Base-by-base conservation (phyloP, 2,888 invertebrate species). In the Pachymerium ferrugineum region DNA sequence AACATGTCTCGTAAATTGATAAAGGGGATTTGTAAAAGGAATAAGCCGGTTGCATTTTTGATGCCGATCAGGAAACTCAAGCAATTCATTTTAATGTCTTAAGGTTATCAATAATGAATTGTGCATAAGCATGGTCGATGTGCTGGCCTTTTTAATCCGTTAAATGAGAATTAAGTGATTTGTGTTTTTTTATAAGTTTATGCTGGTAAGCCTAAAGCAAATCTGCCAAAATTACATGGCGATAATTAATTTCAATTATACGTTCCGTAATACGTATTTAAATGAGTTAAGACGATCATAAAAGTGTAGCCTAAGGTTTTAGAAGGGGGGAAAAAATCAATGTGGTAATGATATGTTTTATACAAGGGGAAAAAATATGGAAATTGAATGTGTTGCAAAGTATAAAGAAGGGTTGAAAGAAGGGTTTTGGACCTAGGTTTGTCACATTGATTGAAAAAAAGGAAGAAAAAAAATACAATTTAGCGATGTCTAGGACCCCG, bases 1-100 rank as follows among this genome's bases (percentile, higher is more conserved):
- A 47, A 47, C 47, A 47, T 47, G 47, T 47, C 47, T 47, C 47
- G 47, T 47, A 47, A 47, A 47, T 47, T 47, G 47, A 47, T 47
- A 47, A 47, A 47, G 47, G 19, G 47, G 47, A 47, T 47, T 47
- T 47, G 47, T 22, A 47, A 42, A n/a, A 16, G 19, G 16, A 47
- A 47, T 47, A 2, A 22, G 47, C 47, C 22, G 16, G 16, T 16
- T 47, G 47, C 16, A 47, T 47, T 19, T 47, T 47, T 47, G 47
- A 47, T 47, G 6, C n/a, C n/a, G n/a, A n/a, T n/a, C n/a, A n/a
- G n/a, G n/a, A n/a, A n/a, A n/a, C n/a, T n/a, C n/a, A n/a, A n/a
- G n/a, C n/a, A n/a, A n/a, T n/a, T n/a, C n/a, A n/a, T n/a, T 14
- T 47, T 47, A 47, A 47, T 47, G 47, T 22, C n/a, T n/a, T n/a